Evolutionary conservation across 2,888 invertebrate species (phyloP).

Genomic region (Leptopilina drosophilae): DNA sequence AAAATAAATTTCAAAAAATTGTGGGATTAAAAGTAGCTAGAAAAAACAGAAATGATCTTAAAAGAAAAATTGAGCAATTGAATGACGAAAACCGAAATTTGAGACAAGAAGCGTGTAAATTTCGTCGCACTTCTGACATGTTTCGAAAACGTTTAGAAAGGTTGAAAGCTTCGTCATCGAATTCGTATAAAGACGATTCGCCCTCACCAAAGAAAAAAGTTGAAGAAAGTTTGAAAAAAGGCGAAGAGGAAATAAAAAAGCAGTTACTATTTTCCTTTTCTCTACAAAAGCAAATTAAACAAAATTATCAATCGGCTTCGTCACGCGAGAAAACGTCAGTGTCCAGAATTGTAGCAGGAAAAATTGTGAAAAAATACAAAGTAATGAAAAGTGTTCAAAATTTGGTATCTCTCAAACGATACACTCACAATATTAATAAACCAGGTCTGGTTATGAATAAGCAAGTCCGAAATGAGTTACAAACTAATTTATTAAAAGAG

Average conservation of each 20-base stretch:
- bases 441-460: too few species aligned
- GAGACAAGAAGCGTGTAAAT: constrained; percentile 4
- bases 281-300: constrained; percentile 16
- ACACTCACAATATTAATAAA: too few species aligned
- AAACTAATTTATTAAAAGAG: too few species aligned
- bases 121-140: constrained; percentile 3
- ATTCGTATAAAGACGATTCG: constrained; percentile 13
- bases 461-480: too few species aligned
- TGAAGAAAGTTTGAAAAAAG: constrained; percentile 15
- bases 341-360: too few species aligned
- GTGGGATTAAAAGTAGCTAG: background rate
- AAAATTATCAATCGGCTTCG: background rate
- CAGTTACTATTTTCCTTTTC: constrained; percentile 11
- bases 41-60: constrained; percentile 12
- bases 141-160: constrained; percentile 6
- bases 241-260: constrained; percentile 1
- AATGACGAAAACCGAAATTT: background rate
- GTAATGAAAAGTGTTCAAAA: too few species aligned
- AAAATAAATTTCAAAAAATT: constrained; percentile 12
- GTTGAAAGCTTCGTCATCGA: background rate
- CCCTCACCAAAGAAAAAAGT: constrained; percentile 18
- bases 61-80: constrained; percentile 16
- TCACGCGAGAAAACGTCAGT: background rate
- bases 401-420: too few species aligned
- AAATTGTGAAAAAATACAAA: too few species aligned